phyloP scores from a whole-genome alignment of 2,797 vertebrate species.

The Schizopygopsis pylzovi region DNA sequence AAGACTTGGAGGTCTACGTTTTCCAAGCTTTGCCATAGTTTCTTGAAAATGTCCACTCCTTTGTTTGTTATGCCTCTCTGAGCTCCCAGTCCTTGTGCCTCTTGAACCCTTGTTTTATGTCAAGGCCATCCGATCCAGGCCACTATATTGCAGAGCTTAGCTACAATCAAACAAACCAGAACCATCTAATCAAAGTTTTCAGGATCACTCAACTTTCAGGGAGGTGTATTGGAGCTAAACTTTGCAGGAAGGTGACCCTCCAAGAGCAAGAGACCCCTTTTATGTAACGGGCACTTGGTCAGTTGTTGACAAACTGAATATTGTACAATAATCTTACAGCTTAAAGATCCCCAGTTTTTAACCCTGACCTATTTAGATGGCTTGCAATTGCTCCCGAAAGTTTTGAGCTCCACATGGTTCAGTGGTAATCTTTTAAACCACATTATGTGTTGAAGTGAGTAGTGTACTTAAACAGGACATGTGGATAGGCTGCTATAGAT shows the following conservation, averaged over 20 bases:
- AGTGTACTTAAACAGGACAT: neutral
- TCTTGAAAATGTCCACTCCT: slow-evolving; percentile 36
- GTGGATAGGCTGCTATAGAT: neutral
- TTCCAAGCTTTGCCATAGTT: neutral
- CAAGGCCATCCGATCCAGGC: neutral
- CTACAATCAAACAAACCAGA: neutral
- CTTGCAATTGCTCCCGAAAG: slow-evolving; percentile 13
- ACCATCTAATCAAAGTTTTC: neutral
- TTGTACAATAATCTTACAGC: neutral
- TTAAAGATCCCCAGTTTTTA: slow-evolving; percentile 32
- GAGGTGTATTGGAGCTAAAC: neutral
- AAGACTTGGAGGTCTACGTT: neutral
- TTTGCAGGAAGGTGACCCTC: neutral
- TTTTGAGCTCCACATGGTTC: slow-evolving; percentile 17
- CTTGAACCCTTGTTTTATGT: slow-evolving; percentile 14
- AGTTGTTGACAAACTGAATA: slow-evolving; percentile 1
- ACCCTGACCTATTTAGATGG: slow-evolving; percentile 43
- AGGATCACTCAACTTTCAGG: neutral
- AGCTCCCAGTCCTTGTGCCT: slow-evolving; percentile 47
- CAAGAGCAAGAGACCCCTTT: neutral
- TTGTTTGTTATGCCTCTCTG: slow-evolving; percentile 32
- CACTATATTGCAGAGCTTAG: neutral
- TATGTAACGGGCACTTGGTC: neutral
- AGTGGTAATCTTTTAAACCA: slow-evolving; percentile 20
- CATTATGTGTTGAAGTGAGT: neutral